Percentiles rank a stretch among this genome's conserved stretches.
phyloP scores from a whole-genome alignment of 2,113 vertebrate species.

The Corythoichthys haematopterus region DNA sequence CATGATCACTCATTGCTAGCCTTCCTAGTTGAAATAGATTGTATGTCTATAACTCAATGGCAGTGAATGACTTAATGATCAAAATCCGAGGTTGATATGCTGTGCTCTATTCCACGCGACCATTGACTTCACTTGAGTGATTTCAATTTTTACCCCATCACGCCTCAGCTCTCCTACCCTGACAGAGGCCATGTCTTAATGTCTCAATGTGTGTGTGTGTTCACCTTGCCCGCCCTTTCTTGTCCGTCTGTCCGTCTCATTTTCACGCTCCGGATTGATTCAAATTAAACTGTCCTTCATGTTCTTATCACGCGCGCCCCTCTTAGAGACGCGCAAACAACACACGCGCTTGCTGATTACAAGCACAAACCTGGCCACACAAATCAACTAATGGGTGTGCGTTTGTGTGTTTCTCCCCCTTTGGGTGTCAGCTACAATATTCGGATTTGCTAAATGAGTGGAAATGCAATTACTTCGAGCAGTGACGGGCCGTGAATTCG shows the following conservation, averaged over 20 bases:
- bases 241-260: slow-evolving; percentile 55
- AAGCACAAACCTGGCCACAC: slow-evolving; percentile 9
- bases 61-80: background rate
- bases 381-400: background rate
- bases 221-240: slow-evolving; percentile 55
- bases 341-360: slow-evolving; percentile 11
- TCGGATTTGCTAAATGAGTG: slow-evolving; percentile 55
- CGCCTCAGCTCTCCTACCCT: slow-evolving; percentile 10
- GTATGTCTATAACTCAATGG: too few species aligned
- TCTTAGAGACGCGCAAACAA: slow-evolving; percentile 20
- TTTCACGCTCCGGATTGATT: slow-evolving; percentile 58
- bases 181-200: slow-evolving; percentile 5
- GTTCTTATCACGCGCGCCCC: slow-evolving; percentile 49
- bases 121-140: slow-evolving; percentile 29
- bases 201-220: slow-evolving; percentile 5
- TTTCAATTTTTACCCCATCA: slow-evolving; percentile 25
- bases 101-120: background rate
- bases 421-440: slow-evolving; percentile 32
- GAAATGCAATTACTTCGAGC: slow-evolving; percentile 26
- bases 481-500: background rate
- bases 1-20: too few species aligned
- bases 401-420: background rate
- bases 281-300: slow-evolving; percentile 69
- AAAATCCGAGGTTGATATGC: background rate
- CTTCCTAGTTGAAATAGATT: too few species aligned